Base-by-base conservation (phyloP, 2,797 vertebrate species). In the Scyliorhinus canicula region DNA sequence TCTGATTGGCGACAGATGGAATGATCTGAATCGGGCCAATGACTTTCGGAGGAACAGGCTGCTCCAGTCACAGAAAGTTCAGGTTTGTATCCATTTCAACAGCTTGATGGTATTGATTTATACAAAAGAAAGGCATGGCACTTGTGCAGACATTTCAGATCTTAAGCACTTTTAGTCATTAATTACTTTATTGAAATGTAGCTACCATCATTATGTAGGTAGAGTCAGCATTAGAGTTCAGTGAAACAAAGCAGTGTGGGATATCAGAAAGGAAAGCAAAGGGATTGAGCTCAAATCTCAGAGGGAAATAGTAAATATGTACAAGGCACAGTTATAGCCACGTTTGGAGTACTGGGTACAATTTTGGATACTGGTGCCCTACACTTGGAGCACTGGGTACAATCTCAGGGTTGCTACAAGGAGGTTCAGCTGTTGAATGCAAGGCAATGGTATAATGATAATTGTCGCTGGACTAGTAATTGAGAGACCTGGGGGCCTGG, bases 1-100 rank as follows among this genome's bases (percentile, higher is more conserved):
- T 95, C 95, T 95, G 7, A 96, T 97, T 84, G 96, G 6, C 95
- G 95, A n/a, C 4, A 96, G 95, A 91, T 98, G 97, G 97, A 96
- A 95, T 91, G 96, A 52, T 71, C 95, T 98, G 95, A 96, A 97
- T 93, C 97, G 97, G 95, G 98, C 95, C 96, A 97, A 97, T 95
- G 95, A 96, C 5, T 86, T 97, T 96, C 97, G 98, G 95, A 97
- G 96, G 95, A 96, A 95, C 93, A 96, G 95, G 65, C 96, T 99
- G 95, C 93, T 98, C 95, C 96, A 97, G 95, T 98, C 98, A 7
- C 97, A 97, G 95, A 97, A 97, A 47, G 96, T 98, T 95, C 98
- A 99, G 98, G 98, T 99, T 96, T 96, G 95, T 90, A 11, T 21
- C 95, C 8, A 86, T 69, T 55, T 28, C 31, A 0, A 55, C 79